These are phyloP conservation scores for Dipodomys stephensi DNA, from an alignment of 2,113 vertebrate genomes.

Conservation along the genomic window DNA sequence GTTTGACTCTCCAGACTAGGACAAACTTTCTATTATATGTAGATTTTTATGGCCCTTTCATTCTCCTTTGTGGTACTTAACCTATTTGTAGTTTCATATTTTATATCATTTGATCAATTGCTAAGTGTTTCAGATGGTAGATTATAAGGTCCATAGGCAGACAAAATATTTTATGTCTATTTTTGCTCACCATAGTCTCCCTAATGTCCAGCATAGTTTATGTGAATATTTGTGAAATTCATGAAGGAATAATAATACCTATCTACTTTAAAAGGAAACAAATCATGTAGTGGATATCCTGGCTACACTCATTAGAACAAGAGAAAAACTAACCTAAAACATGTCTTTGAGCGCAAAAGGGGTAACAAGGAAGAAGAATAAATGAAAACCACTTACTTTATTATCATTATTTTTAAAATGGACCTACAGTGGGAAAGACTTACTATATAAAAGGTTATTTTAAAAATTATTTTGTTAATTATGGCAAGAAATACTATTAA, in stretches of 20 bases:
- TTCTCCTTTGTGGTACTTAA: background rate
- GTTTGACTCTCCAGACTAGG: background rate
- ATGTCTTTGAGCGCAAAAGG: background rate
- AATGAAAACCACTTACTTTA: slow-evolving; percentile 7
- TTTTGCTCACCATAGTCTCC: slow-evolving; percentile 2
- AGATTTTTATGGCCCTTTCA: background rate
- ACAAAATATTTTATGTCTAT: background rate
- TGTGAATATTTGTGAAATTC: slow-evolving; percentile 16
- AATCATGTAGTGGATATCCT: background rate
- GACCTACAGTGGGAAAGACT: background rate
- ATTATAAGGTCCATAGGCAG: background rate
- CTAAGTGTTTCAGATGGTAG: background rate
- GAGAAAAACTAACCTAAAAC: background rate
- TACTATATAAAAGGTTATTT: slow-evolving; percentile 27
- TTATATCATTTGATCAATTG: slow-evolving; percentile 12
- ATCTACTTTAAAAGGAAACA: background rate
- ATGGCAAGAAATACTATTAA: slow-evolving; percentile 33
- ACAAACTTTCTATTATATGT: background rate
- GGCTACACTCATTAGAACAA: background rate
- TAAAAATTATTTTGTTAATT: slow-evolving; percentile 36
- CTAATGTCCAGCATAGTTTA: background rate
- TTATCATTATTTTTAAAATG: slow-evolving; percentile 12
- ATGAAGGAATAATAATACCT: background rate
- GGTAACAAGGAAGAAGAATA: background rate
- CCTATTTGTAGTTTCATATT: slow-evolving; percentile 22